Evolutionary conservation across 2,797 vertebrate genomes (phyloP).

Genomic region (Lycodopsis pacificus): DNA sequence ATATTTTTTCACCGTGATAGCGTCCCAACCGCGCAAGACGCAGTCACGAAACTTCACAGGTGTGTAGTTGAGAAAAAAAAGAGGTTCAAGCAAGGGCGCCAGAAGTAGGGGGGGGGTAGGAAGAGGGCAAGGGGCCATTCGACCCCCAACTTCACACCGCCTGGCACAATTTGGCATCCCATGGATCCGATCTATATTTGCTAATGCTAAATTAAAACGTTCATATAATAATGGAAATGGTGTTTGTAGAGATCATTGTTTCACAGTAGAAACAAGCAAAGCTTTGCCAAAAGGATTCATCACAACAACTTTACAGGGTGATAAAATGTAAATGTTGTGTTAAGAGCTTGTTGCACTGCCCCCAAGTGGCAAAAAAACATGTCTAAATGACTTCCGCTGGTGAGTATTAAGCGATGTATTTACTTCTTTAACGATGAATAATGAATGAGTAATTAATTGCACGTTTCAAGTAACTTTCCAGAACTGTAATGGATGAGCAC

Average conservation of each 20-base stretch:
- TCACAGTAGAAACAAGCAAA: not conserved
- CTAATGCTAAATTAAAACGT: no score
- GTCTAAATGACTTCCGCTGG: not conserved
- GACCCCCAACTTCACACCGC: no score
- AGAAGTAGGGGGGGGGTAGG: no score
- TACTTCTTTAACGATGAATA: not conserved
- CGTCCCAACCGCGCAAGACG: not conserved
- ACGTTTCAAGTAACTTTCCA: not conserved
- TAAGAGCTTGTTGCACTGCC: not conserved
- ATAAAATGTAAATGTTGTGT: not conserved
- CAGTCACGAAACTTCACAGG: not conserved
- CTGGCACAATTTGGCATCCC: no score
- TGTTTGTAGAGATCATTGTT: no score
- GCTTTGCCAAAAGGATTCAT: not conserved
- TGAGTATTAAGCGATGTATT: not conserved
- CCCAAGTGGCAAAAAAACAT: not conserved
- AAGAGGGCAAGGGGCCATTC: no score
- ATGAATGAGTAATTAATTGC: slow-evolving; percentile 11
- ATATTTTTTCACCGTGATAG: no score
- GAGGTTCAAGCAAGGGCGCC: not conserved
- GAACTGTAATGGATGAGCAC: slow-evolving; percentile 1
- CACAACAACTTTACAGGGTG: not conserved
- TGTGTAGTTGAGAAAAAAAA: not conserved
- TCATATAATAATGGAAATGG: no score
- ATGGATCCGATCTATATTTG: no score